A percentile compares a stretch with the other conserved stretches of the same genome.
phyloP scores from a whole-genome alignment of 2,113 vertebrate species.

The Cyprinodon brontotheroides region DNA sequence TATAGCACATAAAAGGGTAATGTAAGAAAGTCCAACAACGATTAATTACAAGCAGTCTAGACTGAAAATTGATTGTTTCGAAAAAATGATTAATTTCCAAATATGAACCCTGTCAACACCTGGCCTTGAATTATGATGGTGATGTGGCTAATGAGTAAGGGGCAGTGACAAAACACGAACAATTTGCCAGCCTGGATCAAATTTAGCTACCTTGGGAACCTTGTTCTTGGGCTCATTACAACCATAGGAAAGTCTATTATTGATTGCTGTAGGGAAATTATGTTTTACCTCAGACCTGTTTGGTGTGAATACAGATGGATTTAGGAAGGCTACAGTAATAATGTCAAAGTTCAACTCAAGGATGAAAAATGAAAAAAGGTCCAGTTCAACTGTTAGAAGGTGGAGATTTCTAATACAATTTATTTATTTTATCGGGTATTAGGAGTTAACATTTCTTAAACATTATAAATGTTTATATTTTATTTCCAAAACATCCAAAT shows the following conservation, averaged over 20 bases:
- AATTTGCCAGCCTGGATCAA: constrained; percentile 33
- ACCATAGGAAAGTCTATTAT: constrained; percentile 46
- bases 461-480: neutral
- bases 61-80: constrained; percentile 53
- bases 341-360: constrained; percentile 3
- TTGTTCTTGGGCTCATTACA: constrained; percentile 46
- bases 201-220: constrained; percentile 43
- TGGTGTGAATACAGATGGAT: constrained; percentile 11
- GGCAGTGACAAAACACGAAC: constrained; percentile 37
- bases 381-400: neutral
- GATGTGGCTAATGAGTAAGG: constrained; percentile 47
- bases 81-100: constrained; percentile 44
- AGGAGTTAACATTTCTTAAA: neutral
- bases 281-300: constrained; percentile 39
- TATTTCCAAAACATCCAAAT: neutral
- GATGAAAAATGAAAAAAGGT: neutral
- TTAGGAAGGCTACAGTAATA: neutral
- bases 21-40: constrained; percentile 21
- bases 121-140: constrained; percentile 31
- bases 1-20: constrained; percentile 17
- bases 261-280: constrained; percentile 54
- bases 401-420: neutral
- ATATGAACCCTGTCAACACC: constrained; percentile 32
- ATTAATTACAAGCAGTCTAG: constrained; percentile 50
- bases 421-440: neutral